These are phyloP conservation scores for Sciurus niger DNA, from an alignment of 2,113 vertebrate genomes.

Conservation along the genomic window DNA sequence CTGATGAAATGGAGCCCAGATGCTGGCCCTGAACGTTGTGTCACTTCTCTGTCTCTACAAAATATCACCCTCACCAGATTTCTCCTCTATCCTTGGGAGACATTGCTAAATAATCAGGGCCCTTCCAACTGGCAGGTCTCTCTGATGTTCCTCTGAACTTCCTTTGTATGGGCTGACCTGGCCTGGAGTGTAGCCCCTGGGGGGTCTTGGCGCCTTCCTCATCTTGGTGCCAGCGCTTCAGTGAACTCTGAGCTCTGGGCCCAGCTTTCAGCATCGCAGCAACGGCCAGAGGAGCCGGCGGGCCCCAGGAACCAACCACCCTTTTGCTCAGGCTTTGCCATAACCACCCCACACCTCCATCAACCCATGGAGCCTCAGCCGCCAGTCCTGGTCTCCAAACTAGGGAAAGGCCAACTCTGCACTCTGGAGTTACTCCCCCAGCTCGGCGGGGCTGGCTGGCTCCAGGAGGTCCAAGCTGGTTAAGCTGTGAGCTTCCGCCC, in stretches of 20 bases:
- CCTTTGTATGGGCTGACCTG: constrained; percentile 26
- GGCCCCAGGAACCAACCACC: not conserved
- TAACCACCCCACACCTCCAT: not conserved
- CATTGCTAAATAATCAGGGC: not conserved
- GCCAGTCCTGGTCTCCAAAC: not conserved
- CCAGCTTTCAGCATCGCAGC: not conserved
- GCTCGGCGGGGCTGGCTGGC: not conserved
- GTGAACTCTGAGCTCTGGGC: not conserved
- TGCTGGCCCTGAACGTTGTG: constrained; percentile 77
- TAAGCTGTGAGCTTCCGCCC: not conserved
- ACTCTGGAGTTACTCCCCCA: not conserved
- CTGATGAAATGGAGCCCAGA: constrained; percentile 83
- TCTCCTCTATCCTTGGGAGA: not conserved
- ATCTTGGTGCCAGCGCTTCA: not conserved
- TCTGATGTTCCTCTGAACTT: not conserved
- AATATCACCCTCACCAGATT: not conserved
- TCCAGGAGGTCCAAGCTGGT: not conserved
- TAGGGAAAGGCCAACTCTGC: constrained; percentile 11
- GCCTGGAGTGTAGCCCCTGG: not conserved
- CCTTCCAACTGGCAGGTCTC: constrained; percentile 4
- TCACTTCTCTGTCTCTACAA: constrained; percentile 74
- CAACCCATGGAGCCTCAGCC: not conserved
- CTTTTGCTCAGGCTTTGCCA: not conserved
- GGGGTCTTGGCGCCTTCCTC: not conserved
- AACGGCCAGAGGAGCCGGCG: not conserved